Percentiles rank a stretch among this genome's conserved stretches.
These are phyloP conservation scores for Aphis gossypii DNA, from an alignment of 1,140 invertebrate species.

Conservation along the genomic window DNA sequence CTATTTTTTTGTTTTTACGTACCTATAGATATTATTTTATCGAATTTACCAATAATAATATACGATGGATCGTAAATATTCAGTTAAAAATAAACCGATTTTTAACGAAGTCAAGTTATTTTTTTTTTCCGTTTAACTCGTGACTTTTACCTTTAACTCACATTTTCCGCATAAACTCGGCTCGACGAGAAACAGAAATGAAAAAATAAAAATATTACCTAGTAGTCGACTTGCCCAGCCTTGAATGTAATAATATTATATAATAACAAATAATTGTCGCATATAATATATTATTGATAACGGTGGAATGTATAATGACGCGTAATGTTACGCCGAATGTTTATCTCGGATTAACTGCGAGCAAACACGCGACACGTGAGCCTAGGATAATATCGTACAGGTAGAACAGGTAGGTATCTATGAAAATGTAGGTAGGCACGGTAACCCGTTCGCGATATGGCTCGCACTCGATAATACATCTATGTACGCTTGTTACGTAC, in stretches of 20 bases:
- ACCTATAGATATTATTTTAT: too few species aligned
- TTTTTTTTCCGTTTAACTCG: not conserved
- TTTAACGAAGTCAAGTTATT: too few species aligned
- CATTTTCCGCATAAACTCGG: not conserved
- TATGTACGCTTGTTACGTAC: not conserved
- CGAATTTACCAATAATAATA: not conserved
- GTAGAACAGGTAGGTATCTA: not conserved
- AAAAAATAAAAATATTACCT: not conserved
- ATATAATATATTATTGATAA: not conserved
- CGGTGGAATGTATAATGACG: not conserved
- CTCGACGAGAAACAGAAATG: not conserved
- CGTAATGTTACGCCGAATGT: not conserved
- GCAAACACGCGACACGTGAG: conserved; percentile 1
- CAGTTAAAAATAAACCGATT: not conserved
- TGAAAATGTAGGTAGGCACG: not conserved
- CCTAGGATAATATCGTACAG: not conserved
- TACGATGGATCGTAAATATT: not conserved
- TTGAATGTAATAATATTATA: not conserved
- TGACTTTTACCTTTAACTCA: not conserved
- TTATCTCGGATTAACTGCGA: not conserved
- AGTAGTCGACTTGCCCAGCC: not conserved
- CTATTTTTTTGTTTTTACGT: not conserved
- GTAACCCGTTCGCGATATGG: not conserved
- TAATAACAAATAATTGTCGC: not conserved
- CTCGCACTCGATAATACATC: too few species aligned